These are phyloP conservation scores for Varanus komodoensis DNA, from an alignment of 2,113 vertebrate genomes.

Conservation along the genomic window DNA sequence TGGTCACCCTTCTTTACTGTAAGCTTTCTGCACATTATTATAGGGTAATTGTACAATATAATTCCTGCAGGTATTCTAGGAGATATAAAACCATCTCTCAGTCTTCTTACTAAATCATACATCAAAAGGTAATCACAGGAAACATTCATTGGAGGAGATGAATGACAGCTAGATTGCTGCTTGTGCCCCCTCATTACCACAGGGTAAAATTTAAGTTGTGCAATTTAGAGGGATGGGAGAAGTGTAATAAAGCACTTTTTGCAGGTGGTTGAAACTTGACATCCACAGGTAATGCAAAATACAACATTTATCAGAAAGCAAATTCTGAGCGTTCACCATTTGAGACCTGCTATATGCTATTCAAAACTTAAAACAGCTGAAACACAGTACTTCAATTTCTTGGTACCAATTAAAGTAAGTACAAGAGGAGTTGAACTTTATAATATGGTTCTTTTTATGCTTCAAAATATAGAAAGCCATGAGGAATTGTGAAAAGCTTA, in stretches of 20 bases:
- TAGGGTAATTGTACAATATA: neutral
- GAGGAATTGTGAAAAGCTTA: neutral
- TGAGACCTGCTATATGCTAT: neutral
- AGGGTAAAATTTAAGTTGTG: neutral
- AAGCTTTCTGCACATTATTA: neutral
- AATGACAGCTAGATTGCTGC: neutral
- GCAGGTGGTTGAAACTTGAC: neutral
- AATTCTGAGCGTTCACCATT: neutral
- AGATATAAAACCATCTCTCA: neutral
- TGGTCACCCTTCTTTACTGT: neutral
- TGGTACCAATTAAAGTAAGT: neutral
- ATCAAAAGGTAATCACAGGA: neutral
- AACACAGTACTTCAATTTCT: neutral
- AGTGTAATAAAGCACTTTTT: constrained; percentile 1
- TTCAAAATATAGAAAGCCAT: neutral
- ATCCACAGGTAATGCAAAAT: constrained; percentile 18
- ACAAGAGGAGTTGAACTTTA: neutral
- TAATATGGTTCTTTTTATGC: neutral
- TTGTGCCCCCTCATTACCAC: neutral
- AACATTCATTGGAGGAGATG: neutral
- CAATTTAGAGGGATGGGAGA: neutral
- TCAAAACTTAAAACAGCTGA: neutral
- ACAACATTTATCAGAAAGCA: neutral
- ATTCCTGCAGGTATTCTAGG: neutral
- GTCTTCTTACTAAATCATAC: neutral